phyloP scores from a whole-genome alignment of 2,113 vertebrate genomes.

The Alces alces region DNA sequence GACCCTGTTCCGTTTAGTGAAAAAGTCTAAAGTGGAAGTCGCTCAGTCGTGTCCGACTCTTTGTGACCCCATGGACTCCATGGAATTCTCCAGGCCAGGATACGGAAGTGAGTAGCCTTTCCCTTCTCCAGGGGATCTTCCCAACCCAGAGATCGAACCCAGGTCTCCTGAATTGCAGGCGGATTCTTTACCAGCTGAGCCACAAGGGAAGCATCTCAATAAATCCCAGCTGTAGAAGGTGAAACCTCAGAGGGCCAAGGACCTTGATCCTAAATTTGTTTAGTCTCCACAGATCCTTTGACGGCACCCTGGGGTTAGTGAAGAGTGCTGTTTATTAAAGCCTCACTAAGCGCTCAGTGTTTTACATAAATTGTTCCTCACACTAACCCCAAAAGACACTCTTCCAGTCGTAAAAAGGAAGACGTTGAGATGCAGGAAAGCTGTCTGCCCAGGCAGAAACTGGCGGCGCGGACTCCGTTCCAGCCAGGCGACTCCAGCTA shows the following conservation, averaged over 20 bases:
- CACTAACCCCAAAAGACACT: neutral
- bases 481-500: fast-evolving
- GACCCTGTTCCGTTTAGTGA: neutral
- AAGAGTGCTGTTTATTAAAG: neutral
- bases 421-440: fast-evolving
- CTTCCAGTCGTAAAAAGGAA: neutral
- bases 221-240: neutral
- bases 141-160: neutral
- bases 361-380: neutral
- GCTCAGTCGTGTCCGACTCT: neutral
- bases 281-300: fast-evolving
- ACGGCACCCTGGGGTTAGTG: neutral
- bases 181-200: neutral
- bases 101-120: neutral
- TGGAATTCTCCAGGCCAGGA: neutral
- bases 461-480: fast-evolving
- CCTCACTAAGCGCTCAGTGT: fast-evolving
- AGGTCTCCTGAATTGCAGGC: neutral
- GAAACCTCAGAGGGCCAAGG: neutral
- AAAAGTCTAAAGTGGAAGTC: neutral
- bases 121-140: neutral
- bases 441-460: fast-evolving
- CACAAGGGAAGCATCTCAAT: neutral
- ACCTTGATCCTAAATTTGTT: no score
- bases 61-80: neutral